Evolutionary conservation across 37 sponge, comb jelly and placozoan genomes (phyloP), one percentile per base, ranked within the genome.

Genomic region (Crambe crambe): DNA sequence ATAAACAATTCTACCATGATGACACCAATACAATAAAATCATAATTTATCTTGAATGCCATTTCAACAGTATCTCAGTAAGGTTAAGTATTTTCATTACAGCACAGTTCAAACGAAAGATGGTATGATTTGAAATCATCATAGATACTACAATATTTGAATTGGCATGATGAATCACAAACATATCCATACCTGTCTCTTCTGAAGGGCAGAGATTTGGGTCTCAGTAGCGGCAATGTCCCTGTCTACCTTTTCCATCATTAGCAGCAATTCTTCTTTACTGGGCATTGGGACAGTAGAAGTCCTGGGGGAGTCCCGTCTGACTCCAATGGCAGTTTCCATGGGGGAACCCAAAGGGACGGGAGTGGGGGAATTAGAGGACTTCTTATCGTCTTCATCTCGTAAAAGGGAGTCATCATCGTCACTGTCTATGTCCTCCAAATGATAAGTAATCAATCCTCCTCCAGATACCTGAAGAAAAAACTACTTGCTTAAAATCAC

Each of bases 341-440:
- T 17, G 32, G 56, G 56, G 15, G 17, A 35, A 5, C 12, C 56
- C 9, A 31, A 2, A 2, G 54, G 74, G 0, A 35, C 36, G 31
- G 56, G 54, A 26, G 74, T 26, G 74, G 74, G 35, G 25, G 65
- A 34, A 43, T 10, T 29, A 18, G 69, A 40, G 30, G 63, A n/a
- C n/a, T 70, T 61, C 8, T 63, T 42, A 1, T 77, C 84, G 3
- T 82, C 83, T 35, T 72, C 74, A 17, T 41, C 68, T 59, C 35
- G 38, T 21, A 63, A 30, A 20, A 75, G 38, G 21, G 57, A 37
- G 76, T 77, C 63, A 70, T 72, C 91, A 30, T 92, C 93, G 30
- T 92, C 93, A 77, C 93, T 92, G 62, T 85, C 89, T 66, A 92
- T 92, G 43, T 92, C 93, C 41, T 88, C 85, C 73, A 88, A 56